Base-by-base conservation (phyloP, 2,888 invertebrate species). In the Azorinus chamasolen region DNA sequence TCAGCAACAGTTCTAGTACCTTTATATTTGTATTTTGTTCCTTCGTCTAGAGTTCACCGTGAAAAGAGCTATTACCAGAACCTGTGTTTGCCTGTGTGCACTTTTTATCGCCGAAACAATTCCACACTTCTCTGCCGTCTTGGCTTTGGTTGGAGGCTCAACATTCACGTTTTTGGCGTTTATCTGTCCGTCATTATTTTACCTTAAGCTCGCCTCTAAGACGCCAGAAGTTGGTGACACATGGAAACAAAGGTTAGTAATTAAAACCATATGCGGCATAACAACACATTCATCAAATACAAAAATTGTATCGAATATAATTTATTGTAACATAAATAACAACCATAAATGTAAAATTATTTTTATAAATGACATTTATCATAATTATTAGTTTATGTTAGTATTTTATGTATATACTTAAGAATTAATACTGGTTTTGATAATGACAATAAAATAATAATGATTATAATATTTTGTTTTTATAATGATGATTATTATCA, bases 91-190 rank as follows among this genome's bases (percentile, higher is more conserved):
- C 14, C 51, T 27, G 14, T 20, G 24, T 18, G 71, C 71, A 1
- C 45, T 71, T 22, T 73, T 73, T 48, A 37, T 73, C 6, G 72
- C 72, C 10, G 65, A 65, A 27, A 50, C 65, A 2, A 37, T 73
- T 1, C 72, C 72, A 2, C 72, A 66, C 39, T 73, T 73, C 48
- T 62, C 62, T 20, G 53, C 61, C 0, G 46, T 73, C 48, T 39
- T 73, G 1, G 62, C 72, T 1, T 24, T 73, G n/a, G 57, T 73
- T n/a, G 72, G 72, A 14, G 72, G 72, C 4, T 73, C 72, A 5
- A 73, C 72, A 20, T 48, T 63, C n/a, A 73, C 72, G 2, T 20
- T 73, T 39, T 55, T 73, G 20, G 72, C 50, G 2, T 73, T 54
- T 27, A 59, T 73, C 24, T 63, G 46, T 41, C 72, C 72, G 3